A percentile compares a stretch with the other conserved stretches of the same genome.
Evolutionary conservation across 2,797 vertebrate genomes (phyloP).

Genomic region (Varecia variegata): DNA sequence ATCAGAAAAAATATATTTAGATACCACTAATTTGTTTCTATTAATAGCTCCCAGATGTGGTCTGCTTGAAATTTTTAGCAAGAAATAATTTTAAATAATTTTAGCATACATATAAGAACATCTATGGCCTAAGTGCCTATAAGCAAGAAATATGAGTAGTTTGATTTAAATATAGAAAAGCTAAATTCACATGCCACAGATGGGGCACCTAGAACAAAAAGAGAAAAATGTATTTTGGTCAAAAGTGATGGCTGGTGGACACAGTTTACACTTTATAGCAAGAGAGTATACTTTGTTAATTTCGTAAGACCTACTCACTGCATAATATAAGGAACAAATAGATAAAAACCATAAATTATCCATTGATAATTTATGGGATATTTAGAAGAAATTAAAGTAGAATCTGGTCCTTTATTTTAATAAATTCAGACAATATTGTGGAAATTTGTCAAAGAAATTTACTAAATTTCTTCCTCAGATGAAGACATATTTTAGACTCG

Average conservation of each 20-base stretch:
- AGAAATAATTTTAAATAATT: conserved; percentile 70
- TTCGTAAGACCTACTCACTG: not conserved
- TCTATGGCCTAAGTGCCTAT: conserved; percentile 38
- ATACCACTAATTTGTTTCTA: conserved; percentile 56
- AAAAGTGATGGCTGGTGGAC: not conserved
- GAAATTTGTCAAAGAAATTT: not conserved
- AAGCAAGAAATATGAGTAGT: conserved; percentile 56
- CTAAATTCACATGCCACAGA: conserved; percentile 46
- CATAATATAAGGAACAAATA: not conserved
- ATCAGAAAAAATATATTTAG: conserved; percentile 63
- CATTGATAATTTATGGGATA: not conserved
- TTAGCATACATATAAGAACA: conserved; percentile 46
- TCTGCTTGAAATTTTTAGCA: conserved; percentile 54
- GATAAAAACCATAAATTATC: not conserved
- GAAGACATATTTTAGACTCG: not conserved
- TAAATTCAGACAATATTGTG: not conserved
- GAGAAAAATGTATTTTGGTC: not conserved
- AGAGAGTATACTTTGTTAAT: not conserved
- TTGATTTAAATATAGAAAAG: conserved; percentile 57
- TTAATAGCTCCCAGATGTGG: conserved; percentile 38
- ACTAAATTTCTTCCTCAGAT: not conserved
- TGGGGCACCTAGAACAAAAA: conserved; percentile 43
- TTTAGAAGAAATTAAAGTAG: not conserved
- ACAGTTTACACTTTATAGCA: not conserved
- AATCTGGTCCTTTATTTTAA: not conserved